Evolutionary conservation across 2,888 invertebrate genomes (phyloP), one percentile per base, ranked within the genome.

Genomic region (Noctua comes): DNA sequence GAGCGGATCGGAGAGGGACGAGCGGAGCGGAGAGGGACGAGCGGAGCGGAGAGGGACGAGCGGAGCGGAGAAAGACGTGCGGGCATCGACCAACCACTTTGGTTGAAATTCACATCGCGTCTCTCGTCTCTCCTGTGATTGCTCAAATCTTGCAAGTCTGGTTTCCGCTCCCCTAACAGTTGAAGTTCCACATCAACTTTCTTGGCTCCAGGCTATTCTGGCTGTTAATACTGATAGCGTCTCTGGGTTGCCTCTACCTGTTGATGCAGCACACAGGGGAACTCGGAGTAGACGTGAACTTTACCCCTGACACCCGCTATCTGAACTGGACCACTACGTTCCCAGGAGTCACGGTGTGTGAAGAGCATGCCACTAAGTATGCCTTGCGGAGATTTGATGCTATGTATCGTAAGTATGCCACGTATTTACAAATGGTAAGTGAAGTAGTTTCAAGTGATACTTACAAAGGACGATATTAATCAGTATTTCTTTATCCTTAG

Each of bases 301-400:
- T 97, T 86, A 97, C 97, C 0, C 96, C 97, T 0, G 97, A 98
- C 86, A 98, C 97, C 0, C 96, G 95, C 68, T 97, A 97, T 88
- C 90, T 97, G 27, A 92, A 97, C 62, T 98, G 97, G 97, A 95
- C 97, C 80, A 97, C 97, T 0, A 93, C 95, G 1, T 98, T 98
- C 90, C 98, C 98, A 1, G 96, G 97, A 0, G 93, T 98, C 24
- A 97, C 97, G 0, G 93, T 98, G 51, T 98, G 98, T 88, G 97
- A 97, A 91, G 93, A 93, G 3, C 96, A 97, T 79, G 95, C 85
- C 51, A 80, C 85, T 1, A 92, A 91, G 62, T 76, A 79, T 31
- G 88, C 88, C 4, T 88, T 91, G 71, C 91, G 85, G 82, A 94
- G 89, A 73, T 88, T 96, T 7, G 21, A 36, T 21, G 75, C 65